Evolutionary conservation across 2,113 vertebrate species (phyloP).

Genomic region (Gasterosteus nipponicus): DNA sequence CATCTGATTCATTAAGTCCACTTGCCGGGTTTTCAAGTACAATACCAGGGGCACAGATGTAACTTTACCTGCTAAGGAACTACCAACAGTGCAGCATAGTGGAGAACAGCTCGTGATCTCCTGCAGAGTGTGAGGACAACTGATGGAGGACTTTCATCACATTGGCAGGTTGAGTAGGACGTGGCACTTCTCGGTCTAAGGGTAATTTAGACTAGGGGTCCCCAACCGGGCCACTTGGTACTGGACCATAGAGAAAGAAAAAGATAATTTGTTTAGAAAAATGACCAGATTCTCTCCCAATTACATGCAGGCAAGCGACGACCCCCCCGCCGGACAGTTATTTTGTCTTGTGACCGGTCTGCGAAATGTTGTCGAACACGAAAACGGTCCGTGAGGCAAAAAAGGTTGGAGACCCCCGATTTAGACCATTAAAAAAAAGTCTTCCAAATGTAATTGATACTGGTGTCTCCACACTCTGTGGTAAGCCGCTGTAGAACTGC

Average conservation of each 20-base stretch:
- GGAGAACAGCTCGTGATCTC: conserved; percentile 12
- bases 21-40: conserved; percentile 25
- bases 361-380: no score
- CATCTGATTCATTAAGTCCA: conserved; percentile 24
- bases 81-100: not conserved
- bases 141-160: conserved; percentile 10
- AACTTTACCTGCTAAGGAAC: conserved; percentile 9
- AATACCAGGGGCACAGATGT: conserved; percentile 12
- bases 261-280: no score
- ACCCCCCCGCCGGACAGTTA: no score
- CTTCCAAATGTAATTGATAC: no score
- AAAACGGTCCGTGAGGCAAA: no score
- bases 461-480: not conserved
- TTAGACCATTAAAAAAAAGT: no score
- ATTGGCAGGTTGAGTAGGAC: not conserved
- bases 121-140: conserved; percentile 1
- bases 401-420: no score
- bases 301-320: no score
- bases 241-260: no score
- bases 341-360: no score
- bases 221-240: no score
- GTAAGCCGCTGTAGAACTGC: not conserved
- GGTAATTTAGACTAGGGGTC: not conserved
- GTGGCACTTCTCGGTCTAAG: not conserved
- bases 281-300: no score